Conservation (phyloP, 2,113 vertebrate species). For the Scomber scombrus region DNA sequence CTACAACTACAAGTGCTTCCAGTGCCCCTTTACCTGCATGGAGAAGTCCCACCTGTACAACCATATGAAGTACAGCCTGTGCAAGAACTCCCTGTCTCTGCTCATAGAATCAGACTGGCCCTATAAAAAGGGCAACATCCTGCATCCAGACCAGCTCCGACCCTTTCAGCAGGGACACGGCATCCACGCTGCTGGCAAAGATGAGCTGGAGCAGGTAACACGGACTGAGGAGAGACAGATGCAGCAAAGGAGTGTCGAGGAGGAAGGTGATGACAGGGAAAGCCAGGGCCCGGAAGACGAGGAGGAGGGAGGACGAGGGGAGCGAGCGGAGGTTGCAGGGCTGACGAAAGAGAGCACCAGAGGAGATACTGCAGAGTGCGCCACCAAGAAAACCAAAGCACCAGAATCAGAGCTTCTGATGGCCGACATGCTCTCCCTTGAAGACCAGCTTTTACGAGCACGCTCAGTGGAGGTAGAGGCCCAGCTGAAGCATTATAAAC, state of each 20-base stretch:
- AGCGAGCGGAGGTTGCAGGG: slow-evolving; percentile 49
- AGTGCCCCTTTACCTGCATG: slow-evolving; percentile 99
- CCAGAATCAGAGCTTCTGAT: slow-evolving; percentile 87
- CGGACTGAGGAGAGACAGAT: slow-evolving; percentile 63
- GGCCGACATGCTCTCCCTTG: slow-evolving; percentile 88
- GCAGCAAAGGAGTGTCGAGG: slow-evolving; percentile 67
- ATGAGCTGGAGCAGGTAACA: slow-evolving; percentile 67
- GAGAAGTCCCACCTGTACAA: slow-evolving; percentile 99
- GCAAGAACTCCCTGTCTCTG: slow-evolving; percentile 97
- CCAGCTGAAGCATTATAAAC: slow-evolving; percentile 87
- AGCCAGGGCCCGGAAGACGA: slow-evolving; percentile 58
- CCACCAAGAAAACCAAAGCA: slow-evolving; percentile 82
- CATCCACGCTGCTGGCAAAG: slow-evolving; percentile 51
- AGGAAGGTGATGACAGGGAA: slow-evolving; percentile 81
- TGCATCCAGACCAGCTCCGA: slow-evolving; percentile 87
- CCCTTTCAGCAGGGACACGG: slow-evolving; percentile 83
- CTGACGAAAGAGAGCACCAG: slow-evolving; percentile 53
- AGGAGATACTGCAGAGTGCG: slow-evolving; percentile 52
- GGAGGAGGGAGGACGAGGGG: slow-evolving; percentile 69
- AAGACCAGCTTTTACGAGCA: slow-evolving; percentile 83
- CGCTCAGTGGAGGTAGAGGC: slow-evolving; percentile 85
- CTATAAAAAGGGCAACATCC: slow-evolving; percentile 90
- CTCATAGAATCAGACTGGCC: slow-evolving; percentile 96
- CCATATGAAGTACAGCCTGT: slow-evolving; percentile 99
- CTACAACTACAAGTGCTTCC: slow-evolving; percentile 99